These are phyloP conservation scores for Sylvilagus floridanus DNA, from an alignment of 2,797 vertebrate genomes.

Conservation along the genomic window DNA sequence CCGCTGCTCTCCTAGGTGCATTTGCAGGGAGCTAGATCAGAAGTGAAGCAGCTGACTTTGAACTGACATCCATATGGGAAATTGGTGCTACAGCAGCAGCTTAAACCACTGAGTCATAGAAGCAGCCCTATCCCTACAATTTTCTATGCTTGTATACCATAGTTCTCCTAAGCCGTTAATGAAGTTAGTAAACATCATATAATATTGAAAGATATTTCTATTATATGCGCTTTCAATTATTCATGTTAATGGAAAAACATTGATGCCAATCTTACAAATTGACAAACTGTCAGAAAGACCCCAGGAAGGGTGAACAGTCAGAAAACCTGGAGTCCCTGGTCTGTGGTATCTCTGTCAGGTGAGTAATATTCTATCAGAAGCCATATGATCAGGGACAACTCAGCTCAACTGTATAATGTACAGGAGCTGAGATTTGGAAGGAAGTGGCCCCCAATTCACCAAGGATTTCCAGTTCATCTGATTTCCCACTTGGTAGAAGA, in stretches of 20 bases:
- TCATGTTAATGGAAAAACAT: slow-evolving; percentile 65
- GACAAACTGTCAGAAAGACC: slow-evolving; percentile 38
- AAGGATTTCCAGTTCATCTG: neutral
- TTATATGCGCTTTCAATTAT: slow-evolving; percentile 70
- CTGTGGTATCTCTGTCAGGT: slow-evolving; percentile 20
- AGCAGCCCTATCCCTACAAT: neutral
- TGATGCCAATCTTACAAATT: slow-evolving; percentile 63
- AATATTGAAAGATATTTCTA: slow-evolving; percentile 68
- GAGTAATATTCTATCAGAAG: neutral
- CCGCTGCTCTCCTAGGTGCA: too few species aligned
- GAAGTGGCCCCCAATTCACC: neutral
- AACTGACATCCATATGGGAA: too few species aligned
- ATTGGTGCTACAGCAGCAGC: too few species aligned
- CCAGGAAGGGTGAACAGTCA: neutral
- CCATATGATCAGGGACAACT: neutral
- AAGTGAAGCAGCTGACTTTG: too few species aligned
- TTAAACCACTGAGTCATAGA: too few species aligned
- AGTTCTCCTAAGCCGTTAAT: slow-evolving; percentile 15
- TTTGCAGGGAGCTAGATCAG: too few species aligned
- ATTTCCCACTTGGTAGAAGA: neutral
- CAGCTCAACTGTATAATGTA: neutral
- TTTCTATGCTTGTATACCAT: neutral
- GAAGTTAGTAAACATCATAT: slow-evolving; percentile 40
- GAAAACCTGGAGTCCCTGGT: neutral
- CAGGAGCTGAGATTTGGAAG: neutral